A percentile compares a stretch with the other conserved stretches of the same genome.
These are phyloP conservation scores for Amphilophus citrinellus DNA, from an alignment of 2,113 vertebrate genomes.

Conservation along the genomic window DNA sequence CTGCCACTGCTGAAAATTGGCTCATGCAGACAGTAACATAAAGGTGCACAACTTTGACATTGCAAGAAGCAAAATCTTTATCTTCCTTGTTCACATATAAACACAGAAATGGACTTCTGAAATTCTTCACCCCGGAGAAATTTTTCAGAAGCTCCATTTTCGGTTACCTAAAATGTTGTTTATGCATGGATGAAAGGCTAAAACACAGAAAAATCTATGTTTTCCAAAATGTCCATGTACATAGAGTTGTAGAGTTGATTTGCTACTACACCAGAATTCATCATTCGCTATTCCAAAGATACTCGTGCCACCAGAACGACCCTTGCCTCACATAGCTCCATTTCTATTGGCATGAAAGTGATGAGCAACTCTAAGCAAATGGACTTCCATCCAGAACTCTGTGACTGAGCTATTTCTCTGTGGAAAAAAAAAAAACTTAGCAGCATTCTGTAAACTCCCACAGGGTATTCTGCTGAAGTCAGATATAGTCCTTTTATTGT, in stretches of 20 bases:
- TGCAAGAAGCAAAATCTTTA: neutral
- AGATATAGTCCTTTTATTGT: constrained; percentile 8
- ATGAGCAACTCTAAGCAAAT: neutral
- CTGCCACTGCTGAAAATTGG: neutral
- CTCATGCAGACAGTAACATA: neutral
- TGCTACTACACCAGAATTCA: neutral
- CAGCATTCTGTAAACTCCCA: constrained; percentile 4
- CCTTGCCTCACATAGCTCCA: constrained; percentile 1
- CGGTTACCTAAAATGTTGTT: neutral
- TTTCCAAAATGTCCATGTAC: neutral
- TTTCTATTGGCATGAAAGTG: constrained; percentile 2
- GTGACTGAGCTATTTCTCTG: neutral
- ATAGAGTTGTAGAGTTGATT: neutral
- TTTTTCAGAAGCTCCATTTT: neutral
- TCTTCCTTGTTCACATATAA: too few relatives aligned
- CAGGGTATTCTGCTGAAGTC: neutral
- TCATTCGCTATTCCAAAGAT: neutral
- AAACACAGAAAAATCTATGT: neutral
- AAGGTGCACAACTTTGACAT: neutral
- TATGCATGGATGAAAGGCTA: neutral
- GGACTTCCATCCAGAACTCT: neutral
- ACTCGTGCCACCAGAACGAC: neutral
- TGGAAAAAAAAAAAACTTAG: neutral
- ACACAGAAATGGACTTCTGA: accelerated
- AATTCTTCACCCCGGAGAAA: too few relatives aligned